Evolutionary conservation across 64 coral and sea anemone genomes (phyloP).

Genomic region (Platygyra sinensis): DNA sequence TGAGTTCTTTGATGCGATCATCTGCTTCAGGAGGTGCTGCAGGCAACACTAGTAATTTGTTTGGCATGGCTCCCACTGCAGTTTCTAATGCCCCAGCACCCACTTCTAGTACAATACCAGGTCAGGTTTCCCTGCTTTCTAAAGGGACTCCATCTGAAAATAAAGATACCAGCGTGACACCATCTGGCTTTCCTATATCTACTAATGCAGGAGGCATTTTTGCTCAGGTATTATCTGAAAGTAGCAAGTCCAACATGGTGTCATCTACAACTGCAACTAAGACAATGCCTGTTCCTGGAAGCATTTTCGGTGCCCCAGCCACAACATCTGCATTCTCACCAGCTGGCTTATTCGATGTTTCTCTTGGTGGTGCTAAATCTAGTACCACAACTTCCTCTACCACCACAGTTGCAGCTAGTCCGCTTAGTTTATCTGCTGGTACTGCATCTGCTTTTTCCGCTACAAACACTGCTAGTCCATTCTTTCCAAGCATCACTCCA

Average conservation of each 20-base stretch:
- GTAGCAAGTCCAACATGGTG: not conserved
- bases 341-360: not conserved
- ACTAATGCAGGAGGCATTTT: not conserved
- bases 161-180: slow-evolving; percentile 5
- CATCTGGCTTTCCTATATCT: not conserved
- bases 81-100: not conserved
- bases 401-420: not conserved
- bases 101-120: not conserved
- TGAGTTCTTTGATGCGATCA: not conserved
- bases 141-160: not conserved
- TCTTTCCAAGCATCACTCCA: not conserved
- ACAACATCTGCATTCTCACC: not conserved
- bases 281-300: not conserved
- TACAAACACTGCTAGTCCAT: slow-evolving; percentile 1
- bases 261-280: not conserved
- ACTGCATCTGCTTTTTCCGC: slow-evolving; percentile 11
- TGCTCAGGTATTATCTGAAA: not conserved
- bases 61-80: not conserved
- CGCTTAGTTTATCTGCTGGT: not conserved
- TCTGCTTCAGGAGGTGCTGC: not conserved
- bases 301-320: not conserved
- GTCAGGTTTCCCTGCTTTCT: not conserved
- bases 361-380: not conserved
- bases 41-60: not conserved
- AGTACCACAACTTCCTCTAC: not conserved